Base-by-base conservation (phyloP, 2,113 vertebrate species). In the Acrocephalus arundinaceus region DNA sequence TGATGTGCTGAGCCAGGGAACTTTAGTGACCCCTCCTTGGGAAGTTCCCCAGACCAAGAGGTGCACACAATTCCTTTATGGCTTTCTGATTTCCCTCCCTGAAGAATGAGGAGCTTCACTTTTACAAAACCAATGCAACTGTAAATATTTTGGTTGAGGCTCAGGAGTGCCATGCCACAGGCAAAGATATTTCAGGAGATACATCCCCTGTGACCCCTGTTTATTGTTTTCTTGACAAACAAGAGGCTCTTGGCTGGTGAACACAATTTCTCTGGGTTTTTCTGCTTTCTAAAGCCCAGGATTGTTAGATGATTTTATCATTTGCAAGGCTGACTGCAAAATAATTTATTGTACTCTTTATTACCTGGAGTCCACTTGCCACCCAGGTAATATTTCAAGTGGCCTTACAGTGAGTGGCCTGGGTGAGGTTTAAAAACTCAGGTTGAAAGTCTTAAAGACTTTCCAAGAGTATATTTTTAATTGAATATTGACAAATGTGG, bases 261-360 rank as follows among this genome's bases (percentile, higher is more conserved):
- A 89, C 72, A 95, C 22, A 94, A 93, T 95, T 96, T 97, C 93
- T 97, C 93, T 97, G 94, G 92, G 94, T 96, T 97, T 97, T 97
- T 97, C 96, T 97, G 95, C 96, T 96, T 85, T 72, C 90, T 49
- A 93, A 96, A 96, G 94, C 96, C 94, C 95, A 96, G 97, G 70
- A 85, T 79, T 57, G 33, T 74, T 46, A 66, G 37, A 23, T 82
- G 49, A 62, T 73, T 90, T 71, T 65, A 33, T 49, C 71, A 35
- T 75, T 92, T 87, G 28, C 62, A 51, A 89, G 68, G 55, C 25
- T 27, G 57, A 77, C 43, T 41, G 85, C 21, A 7, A 85, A 85
- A 43, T 83, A 87, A 93, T 58, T 82, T 76, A 65, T 82, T 91
- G 27, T 27, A 45, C 49, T 86, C 30, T 48, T 91, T 46, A 31